Conservation (phyloP, 2,888 invertebrate genomes). For the Poecilobothrus nobilitatus region DNA sequence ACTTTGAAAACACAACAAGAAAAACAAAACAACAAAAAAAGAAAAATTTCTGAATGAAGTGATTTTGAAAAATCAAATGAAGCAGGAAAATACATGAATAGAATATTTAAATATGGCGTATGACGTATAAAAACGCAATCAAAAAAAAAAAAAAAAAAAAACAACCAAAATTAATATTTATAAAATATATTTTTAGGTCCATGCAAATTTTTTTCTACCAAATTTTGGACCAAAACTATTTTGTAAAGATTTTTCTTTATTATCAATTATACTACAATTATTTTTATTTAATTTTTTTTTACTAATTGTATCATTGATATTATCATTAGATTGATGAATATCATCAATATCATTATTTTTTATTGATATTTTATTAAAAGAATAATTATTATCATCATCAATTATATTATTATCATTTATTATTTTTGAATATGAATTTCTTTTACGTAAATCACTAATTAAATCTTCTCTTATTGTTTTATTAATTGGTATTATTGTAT, state of each 20-base stretch:
- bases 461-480: neutral
- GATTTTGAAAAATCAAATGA: no score
- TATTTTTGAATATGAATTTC: neutral
- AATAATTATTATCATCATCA: neutral
- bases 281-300: neutral
- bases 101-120: no score
- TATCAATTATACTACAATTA: neutral
- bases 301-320: neutral
- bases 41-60: no score
- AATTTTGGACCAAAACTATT: constrained; percentile 28
- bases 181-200: constrained; percentile 36
- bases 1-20: no score
- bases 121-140: no score
- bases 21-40: no score
- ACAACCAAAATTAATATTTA: no score
- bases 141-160: no score
- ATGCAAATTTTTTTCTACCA: constrained; percentile 37
- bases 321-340: neutral
- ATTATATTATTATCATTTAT: neutral
- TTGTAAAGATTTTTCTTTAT: neutral
- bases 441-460: neutral
- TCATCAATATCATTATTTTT: no score
- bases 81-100: no score
- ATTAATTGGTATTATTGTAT: neutral
- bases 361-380: neutral